phyloP scores from a whole-genome alignment of 1,140 invertebrate species.

The Nymphalis io region DNA sequence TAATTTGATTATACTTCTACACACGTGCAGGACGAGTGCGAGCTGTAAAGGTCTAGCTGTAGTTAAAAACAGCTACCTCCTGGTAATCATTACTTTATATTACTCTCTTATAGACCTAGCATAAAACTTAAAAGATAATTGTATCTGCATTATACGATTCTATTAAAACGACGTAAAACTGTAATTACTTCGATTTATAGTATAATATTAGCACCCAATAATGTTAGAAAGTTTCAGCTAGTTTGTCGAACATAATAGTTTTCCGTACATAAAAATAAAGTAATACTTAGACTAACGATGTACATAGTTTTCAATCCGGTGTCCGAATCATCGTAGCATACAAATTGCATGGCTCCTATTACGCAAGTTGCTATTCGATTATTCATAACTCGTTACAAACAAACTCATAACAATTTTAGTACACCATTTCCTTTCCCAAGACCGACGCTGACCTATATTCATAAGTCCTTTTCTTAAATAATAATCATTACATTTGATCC shows the following conservation, averaged over 20 bases:
- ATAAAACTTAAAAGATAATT: not conserved
- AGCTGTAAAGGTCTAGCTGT: slow-evolving; percentile 13
- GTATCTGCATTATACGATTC: no score
- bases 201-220: no score
- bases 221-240: no score
- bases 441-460: slow-evolving; percentile 71
- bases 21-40: slow-evolving; percentile 30
- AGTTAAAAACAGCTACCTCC: slow-evolving; percentile 13
- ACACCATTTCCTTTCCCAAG: slow-evolving; percentile 74
- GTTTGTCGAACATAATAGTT: no score
- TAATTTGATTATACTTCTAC: slow-evolving; percentile 33
- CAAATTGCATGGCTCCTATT: slow-evolving; percentile 27
- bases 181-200: no score
- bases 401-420: slow-evolving; percentile 22
- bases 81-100: not conserved
- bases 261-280: no score
- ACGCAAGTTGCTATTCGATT: slow-evolving; percentile 24
- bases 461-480: slow-evolving; percentile 55
- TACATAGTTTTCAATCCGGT: slow-evolving; percentile 22
- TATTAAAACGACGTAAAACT: not conserved
- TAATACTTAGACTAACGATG: not conserved
- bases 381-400: slow-evolving; percentile 21
- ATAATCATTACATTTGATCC: slow-evolving; percentile 57
- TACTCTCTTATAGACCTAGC: not conserved
- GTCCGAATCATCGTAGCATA: slow-evolving; percentile 26